These are phyloP conservation scores for Trissolcus basalis DNA, from an alignment of 1,140 invertebrate species.

Conservation along the genomic window DNA sequence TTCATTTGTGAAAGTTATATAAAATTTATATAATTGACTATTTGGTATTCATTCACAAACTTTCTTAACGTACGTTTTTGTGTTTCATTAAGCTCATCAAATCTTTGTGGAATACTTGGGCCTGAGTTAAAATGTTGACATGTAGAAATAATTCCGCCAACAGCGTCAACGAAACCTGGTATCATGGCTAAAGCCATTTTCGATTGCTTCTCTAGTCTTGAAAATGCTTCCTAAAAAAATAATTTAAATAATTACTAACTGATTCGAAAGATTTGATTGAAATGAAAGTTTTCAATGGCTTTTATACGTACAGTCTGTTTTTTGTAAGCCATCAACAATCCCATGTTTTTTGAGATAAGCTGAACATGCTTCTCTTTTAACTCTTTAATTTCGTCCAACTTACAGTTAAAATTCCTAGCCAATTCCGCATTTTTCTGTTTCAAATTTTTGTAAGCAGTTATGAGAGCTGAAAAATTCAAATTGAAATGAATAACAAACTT, in stretches of 20 bases:
- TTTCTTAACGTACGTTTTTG: no score
- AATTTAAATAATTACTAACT: no score
- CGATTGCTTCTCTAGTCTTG: slow-evolving; percentile 11
- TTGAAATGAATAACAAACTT: neutral
- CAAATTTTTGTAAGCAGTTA: slow-evolving; percentile 38
- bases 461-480: slow-evolving; percentile 28
- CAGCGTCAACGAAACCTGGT: slow-evolving; percentile 1
- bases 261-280: neutral
- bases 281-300: neutral
- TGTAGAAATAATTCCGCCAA: slow-evolving; percentile 7
- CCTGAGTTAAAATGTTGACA: slow-evolving; percentile 10
- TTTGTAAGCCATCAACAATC: slow-evolving; percentile 19
- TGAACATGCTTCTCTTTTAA: slow-evolving; percentile 14
- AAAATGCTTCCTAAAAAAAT: slow-evolving; percentile 22
- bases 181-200: slow-evolving; percentile 5
- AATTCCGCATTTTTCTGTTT: slow-evolving; percentile 20
- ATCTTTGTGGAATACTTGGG: neutral
- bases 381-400: slow-evolving; percentile 35
- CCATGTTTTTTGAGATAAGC: slow-evolving; percentile 26
- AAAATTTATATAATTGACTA: no score
- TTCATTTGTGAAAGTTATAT: neutral
- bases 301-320: slow-evolving; percentile 25
- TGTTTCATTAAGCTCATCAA: no score
- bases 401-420: slow-evolving; percentile 16
- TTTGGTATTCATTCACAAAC: no score